Evolutionary conservation across 1,140 invertebrate genomes (phyloP), one percentile per base, ranked within the genome.

Genomic region (Nomia melanderi): DNA sequence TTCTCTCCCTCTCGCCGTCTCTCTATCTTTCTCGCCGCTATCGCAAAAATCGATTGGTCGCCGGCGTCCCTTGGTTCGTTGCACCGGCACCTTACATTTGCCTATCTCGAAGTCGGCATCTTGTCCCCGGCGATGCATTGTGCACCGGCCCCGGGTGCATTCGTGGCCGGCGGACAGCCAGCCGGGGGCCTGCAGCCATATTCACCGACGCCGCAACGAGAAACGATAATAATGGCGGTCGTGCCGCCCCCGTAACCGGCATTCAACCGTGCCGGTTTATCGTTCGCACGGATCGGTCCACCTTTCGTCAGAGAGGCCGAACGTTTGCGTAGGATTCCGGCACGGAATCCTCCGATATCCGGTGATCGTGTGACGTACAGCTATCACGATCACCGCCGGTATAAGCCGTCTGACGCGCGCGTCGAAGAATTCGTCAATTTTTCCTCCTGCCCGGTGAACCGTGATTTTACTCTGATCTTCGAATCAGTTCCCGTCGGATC

Each of bases 31-130:
- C 23, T 33, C 31, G 39, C 5, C 60, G 53, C 56, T 44, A 29
- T 71, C 74, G 56, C 41, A 62, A 77, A 77, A 77, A 77, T 77
- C 75, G 75, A 71, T 70, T 47, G 39, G 53, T 44, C 41, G 20
- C 53, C 27, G 74, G 41, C 65, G 66, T 71, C 74, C 66, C 66
- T 77, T 54, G 67, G 65, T 70, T 69, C 64, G 65, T 76, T 76
- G 73, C 64, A 76, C 64, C 73, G 65, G 64, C 73, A 76, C 73
- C 73, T 76, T 77, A 54, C 66, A 77, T 77, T 77, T 77, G 75
- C 75, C 75, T 77, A 77, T 77, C 75, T 77, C 20, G 56, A 77
- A 63, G 75, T 77, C 75, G 65, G 53, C 71, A 76, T 75, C 72
- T 65, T 56, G 75, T 70, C 76, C 80, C 47, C 56, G 73, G 25